These are phyloP conservation scores for Progne subis DNA, from an alignment of 2,113 vertebrate genomes.

Conservation along the genomic window DNA sequence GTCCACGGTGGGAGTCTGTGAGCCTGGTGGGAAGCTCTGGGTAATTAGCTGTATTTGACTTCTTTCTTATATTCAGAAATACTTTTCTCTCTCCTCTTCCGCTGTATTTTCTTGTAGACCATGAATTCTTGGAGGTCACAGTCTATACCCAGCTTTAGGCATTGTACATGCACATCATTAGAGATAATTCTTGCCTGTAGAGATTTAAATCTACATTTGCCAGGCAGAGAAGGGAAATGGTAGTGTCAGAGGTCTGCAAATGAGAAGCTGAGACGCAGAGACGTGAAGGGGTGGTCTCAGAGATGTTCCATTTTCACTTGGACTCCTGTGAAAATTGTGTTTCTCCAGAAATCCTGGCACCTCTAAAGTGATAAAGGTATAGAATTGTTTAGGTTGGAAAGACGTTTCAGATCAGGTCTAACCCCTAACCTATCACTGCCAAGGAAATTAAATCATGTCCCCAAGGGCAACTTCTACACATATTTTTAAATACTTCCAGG, in stretches of 20 bases:
- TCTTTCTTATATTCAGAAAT: neutral
- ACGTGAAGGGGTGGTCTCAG: neutral
- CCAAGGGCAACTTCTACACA: neutral
- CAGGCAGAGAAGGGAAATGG: neutral
- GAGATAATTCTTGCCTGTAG: neutral
- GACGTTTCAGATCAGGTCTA: neutral
- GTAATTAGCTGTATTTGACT: slow-evolving; percentile 28
- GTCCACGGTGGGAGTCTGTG: slow-evolving; percentile 23
- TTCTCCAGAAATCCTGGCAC: neutral
- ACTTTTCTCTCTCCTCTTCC: neutral
- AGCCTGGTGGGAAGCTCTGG: slow-evolving; percentile 16
- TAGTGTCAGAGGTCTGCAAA: neutral
- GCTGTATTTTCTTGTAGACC: neutral
- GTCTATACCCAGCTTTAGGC: neutral
- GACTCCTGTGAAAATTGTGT: neutral
- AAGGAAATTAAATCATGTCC: neutral
- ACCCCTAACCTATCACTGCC: neutral
- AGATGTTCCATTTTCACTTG: neutral
- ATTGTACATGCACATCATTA: rapidly evolving
- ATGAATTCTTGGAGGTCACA: neutral
- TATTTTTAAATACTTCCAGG: neutral
- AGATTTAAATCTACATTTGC: neutral
- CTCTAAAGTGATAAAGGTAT: neutral
- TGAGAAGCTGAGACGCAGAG: neutral
- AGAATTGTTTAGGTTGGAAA: neutral